Base-by-base conservation (phyloP, 2,113 vertebrate species). In the Gymnorhina tibicen region DNA sequence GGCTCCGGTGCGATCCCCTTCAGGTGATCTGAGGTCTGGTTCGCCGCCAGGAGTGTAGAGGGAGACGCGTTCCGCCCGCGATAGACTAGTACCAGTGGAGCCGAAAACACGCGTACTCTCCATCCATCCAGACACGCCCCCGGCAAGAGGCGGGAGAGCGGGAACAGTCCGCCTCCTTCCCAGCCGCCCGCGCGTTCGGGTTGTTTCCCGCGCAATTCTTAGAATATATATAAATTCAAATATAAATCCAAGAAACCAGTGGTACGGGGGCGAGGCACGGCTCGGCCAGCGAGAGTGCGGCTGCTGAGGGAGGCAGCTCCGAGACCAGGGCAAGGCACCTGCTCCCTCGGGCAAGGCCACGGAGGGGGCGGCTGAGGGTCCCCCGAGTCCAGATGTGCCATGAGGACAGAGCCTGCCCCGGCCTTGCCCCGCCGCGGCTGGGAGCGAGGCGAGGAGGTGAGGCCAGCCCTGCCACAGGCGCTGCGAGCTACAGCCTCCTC, bases 71-170 rank as follows among this genome's bases (percentile, higher is more conserved):
- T 23, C 2, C 8, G 4, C 7, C 10, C 1, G 7, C 28, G 19
- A 16, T 4, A 1, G 4, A 1, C 3, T 4, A 4, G 2, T 4
- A 32, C 10, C 4, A 6, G 3, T 3, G 15, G 21, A 28, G 14
- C 4, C 7, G 13, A 16, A 18, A 37, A 9, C 0, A 8, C 10
- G 20, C 20, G 8, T 23, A 10, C 21, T 6, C 4, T 5, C 6
- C 20, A 5, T 5, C 6, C 20, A 5, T 8, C 2, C 10, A 17
- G 3, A 37, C 9, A 23, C 33, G 21, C 22, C 23, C 35, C 8
- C 11, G 4, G 4, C 2, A 16, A 17, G 4, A 27, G 30, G 37
- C 30, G 26, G 19, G 76, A n/a, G 16, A 6, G 6, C 19, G 8
- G 9, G 22, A 5, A 23, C 20, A n/a, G n/a, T n/a, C n/a, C n/a